phyloP scores from a whole-genome alignment of 2,113 vertebrate species.

The Neomonachus schauinslandi region DNA sequence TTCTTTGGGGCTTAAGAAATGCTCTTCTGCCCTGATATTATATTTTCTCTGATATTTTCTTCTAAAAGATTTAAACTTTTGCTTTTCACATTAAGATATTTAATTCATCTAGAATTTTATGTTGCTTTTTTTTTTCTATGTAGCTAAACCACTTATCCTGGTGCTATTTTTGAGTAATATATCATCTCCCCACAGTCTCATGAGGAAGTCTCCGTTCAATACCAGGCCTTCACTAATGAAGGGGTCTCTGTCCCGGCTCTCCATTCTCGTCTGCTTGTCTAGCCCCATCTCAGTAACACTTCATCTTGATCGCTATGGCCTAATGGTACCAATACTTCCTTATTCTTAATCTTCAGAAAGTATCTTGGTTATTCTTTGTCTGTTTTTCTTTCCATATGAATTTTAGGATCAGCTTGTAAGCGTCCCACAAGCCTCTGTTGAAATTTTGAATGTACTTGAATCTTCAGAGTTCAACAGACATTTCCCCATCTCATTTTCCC shows the following conservation, averaged over 20 bases:
- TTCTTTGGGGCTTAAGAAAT: background rate
- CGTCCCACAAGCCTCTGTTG: background rate
- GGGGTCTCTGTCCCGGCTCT: background rate
- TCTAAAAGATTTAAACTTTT: background rate
- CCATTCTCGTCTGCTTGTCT: background rate
- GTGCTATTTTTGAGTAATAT: background rate
- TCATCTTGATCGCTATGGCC: background rate
- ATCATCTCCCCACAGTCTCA: background rate
- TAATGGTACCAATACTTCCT: background rate
- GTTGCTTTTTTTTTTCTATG: background rate
- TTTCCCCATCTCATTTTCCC: background rate
- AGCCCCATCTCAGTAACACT: background rate
- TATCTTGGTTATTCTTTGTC: background rate
- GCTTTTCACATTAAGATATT: constrained; percentile 43
- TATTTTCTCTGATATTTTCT: background rate
- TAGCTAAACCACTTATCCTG: background rate
- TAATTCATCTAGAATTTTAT: constrained; percentile 13
- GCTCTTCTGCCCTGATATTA: background rate
- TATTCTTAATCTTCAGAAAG: background rate
- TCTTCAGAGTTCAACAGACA: background rate
- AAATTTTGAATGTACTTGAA: constrained; percentile 43
- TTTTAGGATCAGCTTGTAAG: background rate
- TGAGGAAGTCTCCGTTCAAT: background rate
- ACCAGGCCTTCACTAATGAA: background rate
- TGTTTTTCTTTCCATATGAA: constrained; percentile 4